Percentiles rank a stretch among this genome's conserved stretches.
Conservation (phyloP, 2,797 vertebrate species). For the Spinibarbus caldwelli region DNA sequence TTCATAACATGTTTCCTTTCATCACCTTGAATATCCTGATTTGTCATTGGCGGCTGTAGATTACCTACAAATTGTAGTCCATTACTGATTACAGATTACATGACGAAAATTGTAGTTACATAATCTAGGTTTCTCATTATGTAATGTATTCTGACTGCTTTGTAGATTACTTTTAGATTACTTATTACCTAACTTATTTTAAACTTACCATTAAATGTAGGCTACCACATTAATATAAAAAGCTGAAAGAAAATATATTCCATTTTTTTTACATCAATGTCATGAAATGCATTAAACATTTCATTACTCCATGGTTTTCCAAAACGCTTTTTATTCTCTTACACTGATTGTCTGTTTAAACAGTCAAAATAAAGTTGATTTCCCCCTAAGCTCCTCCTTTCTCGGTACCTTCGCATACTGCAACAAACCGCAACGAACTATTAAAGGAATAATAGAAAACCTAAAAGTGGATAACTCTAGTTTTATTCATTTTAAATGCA, state of each 20-base stretch:
- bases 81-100: neutral
- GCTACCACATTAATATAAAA: neutral
- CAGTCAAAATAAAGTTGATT: neutral
- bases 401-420: neutral
- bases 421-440: neutral
- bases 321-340: neutral
- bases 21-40: neutral
- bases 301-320: neutral
- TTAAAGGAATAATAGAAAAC: neutral
- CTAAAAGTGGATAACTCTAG: neutral
- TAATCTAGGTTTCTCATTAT: neutral
- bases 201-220: neutral
- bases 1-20: neutral
- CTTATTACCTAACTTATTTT: neutral
- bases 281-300: neutral
- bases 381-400: neutral
- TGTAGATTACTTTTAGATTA: neutral
- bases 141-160: neutral
- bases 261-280: no score
- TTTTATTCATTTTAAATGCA: conserved; percentile 1
- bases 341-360: neutral
- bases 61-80: neutral
- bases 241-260: neutral
- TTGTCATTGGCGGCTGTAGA: neutral
- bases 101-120: neutral